Evolutionary conservation across 1,140 invertebrate genomes (phyloP), one percentile per base, ranked within the genome.

Genomic region (Orchesella cincta): DNA sequence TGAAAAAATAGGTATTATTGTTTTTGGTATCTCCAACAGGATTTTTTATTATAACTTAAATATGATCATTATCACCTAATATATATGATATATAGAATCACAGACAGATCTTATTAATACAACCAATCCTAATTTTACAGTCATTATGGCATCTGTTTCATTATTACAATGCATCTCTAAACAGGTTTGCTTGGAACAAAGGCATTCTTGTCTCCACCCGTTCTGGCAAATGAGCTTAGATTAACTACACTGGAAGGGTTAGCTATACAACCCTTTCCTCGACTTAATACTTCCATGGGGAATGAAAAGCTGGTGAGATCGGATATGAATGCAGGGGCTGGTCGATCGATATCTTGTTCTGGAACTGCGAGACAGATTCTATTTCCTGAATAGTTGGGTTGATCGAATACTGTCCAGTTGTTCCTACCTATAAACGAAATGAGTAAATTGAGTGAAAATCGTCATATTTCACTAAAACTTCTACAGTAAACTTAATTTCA

Each of bases 321-420:
- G 62, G 67, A 52, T 23, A 79, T 35, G 36, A 81, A 73, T 1
- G 31, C 51, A 18, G 80, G 78, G 23, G 70, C 39, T n/a, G n/a
- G n/a, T n/a, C n/a, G n/a, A 31, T 70, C 72, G 12, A 1, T 67
- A 2, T 0, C n/a, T 35, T 74, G 39, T 14, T 73, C 28, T 23
- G 67, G 76, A 28, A 73, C 71, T 16, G 33, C 29, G 0, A 81
- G 18, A 31, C 80, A 81, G 29, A 81, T 57, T 18, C 74, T n/a
- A 51, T 78, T 80, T 29, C 81, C 81, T 20, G 0, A 1, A 23
- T 76, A 82, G 46, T 74, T 71, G 0, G 75, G 34, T 64, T 51
- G 36, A 39, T 82, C 81, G 39, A 78, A 82, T n/a, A 82, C 36
- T 18, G 81, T 82, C 81, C 81, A 80, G 16, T 72, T 23, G 8